A percentile compares a stretch with the other conserved stretches of the same genome.
Conservation (phyloP, 2,888 invertebrate genomes). For the Scrobipalpa atriplicella region DNA sequence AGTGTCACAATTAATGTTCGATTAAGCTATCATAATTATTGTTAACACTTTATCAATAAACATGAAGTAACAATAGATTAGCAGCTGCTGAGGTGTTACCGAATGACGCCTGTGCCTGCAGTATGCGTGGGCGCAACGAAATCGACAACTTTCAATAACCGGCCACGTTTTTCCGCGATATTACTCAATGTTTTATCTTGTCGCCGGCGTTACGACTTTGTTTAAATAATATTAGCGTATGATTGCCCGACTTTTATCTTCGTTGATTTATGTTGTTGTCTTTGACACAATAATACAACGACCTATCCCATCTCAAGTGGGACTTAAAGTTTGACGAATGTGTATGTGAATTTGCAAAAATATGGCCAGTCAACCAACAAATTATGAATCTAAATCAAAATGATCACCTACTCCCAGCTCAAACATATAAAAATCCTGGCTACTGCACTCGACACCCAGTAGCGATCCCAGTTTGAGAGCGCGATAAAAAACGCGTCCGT, state of each 20-base stretch:
- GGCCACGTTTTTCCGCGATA: conserved; percentile 9
- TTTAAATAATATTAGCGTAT: not conserved
- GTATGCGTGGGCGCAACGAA: not conserved
- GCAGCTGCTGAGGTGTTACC: not conserved
- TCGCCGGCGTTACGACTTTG: not conserved
- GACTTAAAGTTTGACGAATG: too few species aligned
- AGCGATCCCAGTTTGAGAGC: conserved; percentile 48
- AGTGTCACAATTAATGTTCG: not conserved
- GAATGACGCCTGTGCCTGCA: not conserved
- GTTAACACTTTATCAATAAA: conserved; percentile 3
- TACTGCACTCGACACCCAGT: conserved; percentile 38
- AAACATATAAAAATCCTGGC: not conserved
- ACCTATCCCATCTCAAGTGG: too few species aligned
- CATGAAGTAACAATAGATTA: conserved; percentile 7
- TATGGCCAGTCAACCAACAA: too few species aligned
- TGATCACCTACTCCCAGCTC: not conserved
- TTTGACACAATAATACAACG: too few species aligned
- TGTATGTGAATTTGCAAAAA: too few species aligned
- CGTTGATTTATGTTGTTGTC: not conserved
- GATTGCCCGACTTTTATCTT: not conserved
- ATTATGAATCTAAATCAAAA: too few species aligned
- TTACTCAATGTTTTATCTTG: not conserved
- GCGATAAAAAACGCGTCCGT: conserved; percentile 56
- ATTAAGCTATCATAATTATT: not conserved
- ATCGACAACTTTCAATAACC: conserved; percentile 11